Evolutionary conservation across 2,113 vertebrate genomes (phyloP), one percentile per base, ranked within the genome.

Genomic region (cattle (Bos taurus)): DNA sequence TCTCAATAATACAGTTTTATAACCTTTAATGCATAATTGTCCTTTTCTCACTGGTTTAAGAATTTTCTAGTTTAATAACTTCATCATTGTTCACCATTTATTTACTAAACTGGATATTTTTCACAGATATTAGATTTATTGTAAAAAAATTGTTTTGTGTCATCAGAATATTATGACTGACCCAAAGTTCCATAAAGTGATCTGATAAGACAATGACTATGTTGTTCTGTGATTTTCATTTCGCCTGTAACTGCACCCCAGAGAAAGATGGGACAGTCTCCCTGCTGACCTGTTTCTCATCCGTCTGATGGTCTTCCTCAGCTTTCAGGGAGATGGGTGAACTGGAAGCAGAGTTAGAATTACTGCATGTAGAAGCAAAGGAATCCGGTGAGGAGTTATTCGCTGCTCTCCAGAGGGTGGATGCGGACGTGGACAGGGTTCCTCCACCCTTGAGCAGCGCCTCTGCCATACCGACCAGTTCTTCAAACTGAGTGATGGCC

Each of bases 401-500:
- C 54, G 98, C 88, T 57, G 98, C 91, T 97, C 98, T 98, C 98
- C 98, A 99, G 92, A 99, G 98, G 40, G 87, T 98, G 94, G 98
- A 98, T 2, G 91, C 96, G 26, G 98, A 60, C 0, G 94, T 48
- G 30, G 98, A 56, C 28, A 97, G 43, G 0, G 94, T 60, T 92
- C 98, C 97, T 96, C 98, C 98, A 4, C 98, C 98, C 91, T 99
- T 99, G 15, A 99, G 98, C 96, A 99, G 96, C 0, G 98, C 96
- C 97, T 99, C 99, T 15, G 98, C 99, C 98, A 99, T 98, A 15
- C 98, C 98, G 71, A 99, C 98, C 92, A 99, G 60, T 3, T 99
- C 98, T 96, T 99, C 98, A 97, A 99, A 99, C 74, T 99, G 98
- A 8, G 97, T 98, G 52, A 99, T 98, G 40, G 99, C 99, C 82